Conservation (phyloP, 2,113 vertebrate genomes). For the Actenoides lindsayi region DNA sequence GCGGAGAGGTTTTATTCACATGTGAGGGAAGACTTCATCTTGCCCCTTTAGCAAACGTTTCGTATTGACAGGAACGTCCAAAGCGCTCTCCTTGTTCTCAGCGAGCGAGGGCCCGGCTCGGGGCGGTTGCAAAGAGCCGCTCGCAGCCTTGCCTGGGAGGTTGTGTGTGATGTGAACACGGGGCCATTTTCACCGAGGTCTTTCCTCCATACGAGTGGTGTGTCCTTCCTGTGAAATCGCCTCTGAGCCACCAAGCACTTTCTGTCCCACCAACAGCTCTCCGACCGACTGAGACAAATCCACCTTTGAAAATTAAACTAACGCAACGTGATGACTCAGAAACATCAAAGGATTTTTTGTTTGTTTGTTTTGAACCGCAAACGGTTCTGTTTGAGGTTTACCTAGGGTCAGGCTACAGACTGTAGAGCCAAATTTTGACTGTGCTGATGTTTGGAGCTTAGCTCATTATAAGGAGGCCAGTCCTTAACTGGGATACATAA, state of each 20-base stretch:
- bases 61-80: neutral
- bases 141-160: neutral
- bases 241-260: neutral
- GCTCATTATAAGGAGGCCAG: neutral
- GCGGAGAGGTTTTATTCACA: neutral
- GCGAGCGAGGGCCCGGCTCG: neutral
- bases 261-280: neutral
- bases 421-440: neutral
- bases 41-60: constrained; percentile 12
- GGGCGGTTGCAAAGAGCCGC: neutral
- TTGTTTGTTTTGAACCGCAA: constrained; percentile 39
- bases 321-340: constrained; percentile 18
- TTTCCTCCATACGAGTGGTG: neutral
- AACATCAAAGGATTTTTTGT: constrained; percentile 3
- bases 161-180: neutral
- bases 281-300: neutral
- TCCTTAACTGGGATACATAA: constrained; percentile 16
- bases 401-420: constrained; percentile 17
- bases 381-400: constrained; percentile 35
- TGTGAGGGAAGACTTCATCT: neutral
- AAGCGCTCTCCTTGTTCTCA: neutral
- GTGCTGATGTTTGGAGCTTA: neutral
- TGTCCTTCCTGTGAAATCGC: neutral
- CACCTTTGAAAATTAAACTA: constrained; percentile 12
- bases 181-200: neutral